Evolutionary conservation across 2,113 vertebrate genomes (phyloP), one percentile per base, ranked within the genome.

Genomic region (Perca schrenkii): DNA sequence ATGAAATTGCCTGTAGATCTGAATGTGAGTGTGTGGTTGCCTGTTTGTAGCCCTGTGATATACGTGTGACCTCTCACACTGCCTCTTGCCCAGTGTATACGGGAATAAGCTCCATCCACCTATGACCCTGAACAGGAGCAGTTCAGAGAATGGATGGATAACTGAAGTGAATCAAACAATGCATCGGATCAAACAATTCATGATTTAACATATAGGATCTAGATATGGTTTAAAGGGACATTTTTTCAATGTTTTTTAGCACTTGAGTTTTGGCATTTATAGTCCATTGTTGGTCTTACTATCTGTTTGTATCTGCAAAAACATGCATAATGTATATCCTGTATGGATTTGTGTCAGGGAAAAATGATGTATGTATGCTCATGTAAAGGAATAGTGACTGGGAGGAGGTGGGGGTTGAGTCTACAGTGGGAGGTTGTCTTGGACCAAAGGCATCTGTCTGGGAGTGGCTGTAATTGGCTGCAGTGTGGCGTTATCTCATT

Each of bases 401-500:
- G 17, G 31, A 49, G 43, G 79, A 61, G 69, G 36, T 66, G 69
- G 73, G 73, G 84, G 79, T 79, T 46, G 68, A 80, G 65, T 86
- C 77, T 89, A 81, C 28, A 50, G 83, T 85, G 63, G 85, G 78
- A 91, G 86, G 90, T 91, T 92, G 86, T 89, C 88, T 89, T 88
- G 75, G 85, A 94, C 92, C 74, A 89, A 92, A 94, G 92, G 93
- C 93, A 92, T 95, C 87, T 91, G 92, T 94, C 89, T 94, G 89
- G 84, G 88, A 93, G 91, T 94, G 93, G 91, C 91, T 94, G 88
- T 95, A 95, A 96, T 95, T 95, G 95, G 91, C 92, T 92, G 85
- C 89, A 89, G 87, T 89, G 90, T 93, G 92, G 85, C 82, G 8
- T 79, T 84, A 80, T 91, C 94, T 95, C 92, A 94, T 95, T 95